Evolutionary conservation across 2,888 invertebrate genomes (phyloP).

Genomic region (Rotaria sp.): DNA sequence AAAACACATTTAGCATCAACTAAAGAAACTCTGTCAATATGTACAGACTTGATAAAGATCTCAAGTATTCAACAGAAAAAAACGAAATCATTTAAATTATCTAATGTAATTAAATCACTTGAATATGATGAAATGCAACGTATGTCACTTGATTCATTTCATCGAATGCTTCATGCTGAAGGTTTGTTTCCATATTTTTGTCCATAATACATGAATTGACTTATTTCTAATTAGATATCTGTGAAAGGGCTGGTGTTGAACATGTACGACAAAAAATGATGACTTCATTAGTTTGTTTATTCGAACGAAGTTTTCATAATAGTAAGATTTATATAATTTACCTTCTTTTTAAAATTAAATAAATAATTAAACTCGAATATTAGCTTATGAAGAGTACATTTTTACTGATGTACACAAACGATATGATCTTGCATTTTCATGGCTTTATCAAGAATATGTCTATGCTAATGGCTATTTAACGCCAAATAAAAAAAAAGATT

Average conservation of each 20-base stretch:
- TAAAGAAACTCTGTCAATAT: neutral
- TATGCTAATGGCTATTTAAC: slow-evolving; percentile 15
- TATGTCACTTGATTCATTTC: slow-evolving; percentile 68
- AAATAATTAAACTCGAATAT: slow-evolving; percentile 41
- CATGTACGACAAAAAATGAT: slow-evolving; percentile 66
- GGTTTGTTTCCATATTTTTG: neutral
- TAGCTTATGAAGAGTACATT: slow-evolving; percentile 71
- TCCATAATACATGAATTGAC: neutral
- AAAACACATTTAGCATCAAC: slow-evolving; percentile 30
- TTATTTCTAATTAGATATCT: slow-evolving; percentile 47
- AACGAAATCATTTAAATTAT: slow-evolving; percentile 63
- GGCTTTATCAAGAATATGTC: slow-evolving; percentile 86
- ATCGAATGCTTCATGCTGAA: slow-evolving; percentile 70
- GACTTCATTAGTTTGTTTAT: slow-evolving; percentile 76
- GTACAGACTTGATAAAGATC: neutral
- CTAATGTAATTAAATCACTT: slow-evolving; percentile 75
- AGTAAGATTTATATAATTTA: slow-evolving; percentile 50
- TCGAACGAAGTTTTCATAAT: slow-evolving; percentile 70
- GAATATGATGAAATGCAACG: slow-evolving; percentile 61
- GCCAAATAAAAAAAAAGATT: neutral
- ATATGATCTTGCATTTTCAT: slow-evolving; percentile 78
- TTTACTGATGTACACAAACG: slow-evolving; percentile 73
- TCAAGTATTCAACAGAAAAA: slow-evolving; percentile 14
- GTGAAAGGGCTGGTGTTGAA: slow-evolving; percentile 55
- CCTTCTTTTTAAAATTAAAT: too few species aligned